Percentiles rank a stretch among this genome's conserved stretches.
These are phyloP conservation scores for Artemia sp. DNA, from an alignment of 2,888 invertebrate genomes.

Conservation along the genomic window DNA sequence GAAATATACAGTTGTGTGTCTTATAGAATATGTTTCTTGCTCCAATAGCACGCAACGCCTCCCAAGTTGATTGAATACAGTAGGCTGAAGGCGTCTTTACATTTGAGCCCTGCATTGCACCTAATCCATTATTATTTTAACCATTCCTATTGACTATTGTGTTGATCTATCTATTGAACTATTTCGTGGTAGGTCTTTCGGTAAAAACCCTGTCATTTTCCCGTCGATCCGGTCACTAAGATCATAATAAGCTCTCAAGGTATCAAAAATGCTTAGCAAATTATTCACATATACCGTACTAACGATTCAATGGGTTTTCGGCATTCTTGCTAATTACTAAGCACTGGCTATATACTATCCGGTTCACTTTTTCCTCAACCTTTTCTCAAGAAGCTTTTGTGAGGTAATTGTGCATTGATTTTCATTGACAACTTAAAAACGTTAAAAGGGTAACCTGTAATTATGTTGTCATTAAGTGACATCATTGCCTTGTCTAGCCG, in stretches of 20 bases:
- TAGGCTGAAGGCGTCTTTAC: too few species aligned
- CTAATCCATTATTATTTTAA: too few species aligned
- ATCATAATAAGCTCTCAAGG: too few species aligned
- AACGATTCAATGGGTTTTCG: conserved; percentile 7
- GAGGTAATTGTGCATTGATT: neutral
- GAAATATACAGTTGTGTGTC: too few species aligned
- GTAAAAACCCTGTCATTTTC: too few species aligned
- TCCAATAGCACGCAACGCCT: neutral
- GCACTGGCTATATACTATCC: neutral
- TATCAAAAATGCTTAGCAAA: conserved; percentile 7
- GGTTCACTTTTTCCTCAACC: neutral
- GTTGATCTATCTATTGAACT: too few species aligned
- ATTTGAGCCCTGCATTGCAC: too few species aligned
- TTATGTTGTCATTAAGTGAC: conserved; percentile 6
- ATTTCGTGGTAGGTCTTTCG: too few species aligned
- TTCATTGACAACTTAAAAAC: conserved; percentile 12
- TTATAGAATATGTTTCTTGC: conserved; percentile 36
- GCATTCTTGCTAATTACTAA: conserved; percentile 12
- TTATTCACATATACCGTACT: neutral
- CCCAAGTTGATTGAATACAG: neutral
- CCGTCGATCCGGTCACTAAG: too few species aligned
- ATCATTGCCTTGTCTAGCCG: conserved; percentile 11
- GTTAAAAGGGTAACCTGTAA: neutral
- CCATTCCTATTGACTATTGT: too few species aligned
- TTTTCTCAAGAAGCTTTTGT: neutral